Conservation (phyloP, 1,140 invertebrate species). For the Caligus rogercresseyi region DNA sequence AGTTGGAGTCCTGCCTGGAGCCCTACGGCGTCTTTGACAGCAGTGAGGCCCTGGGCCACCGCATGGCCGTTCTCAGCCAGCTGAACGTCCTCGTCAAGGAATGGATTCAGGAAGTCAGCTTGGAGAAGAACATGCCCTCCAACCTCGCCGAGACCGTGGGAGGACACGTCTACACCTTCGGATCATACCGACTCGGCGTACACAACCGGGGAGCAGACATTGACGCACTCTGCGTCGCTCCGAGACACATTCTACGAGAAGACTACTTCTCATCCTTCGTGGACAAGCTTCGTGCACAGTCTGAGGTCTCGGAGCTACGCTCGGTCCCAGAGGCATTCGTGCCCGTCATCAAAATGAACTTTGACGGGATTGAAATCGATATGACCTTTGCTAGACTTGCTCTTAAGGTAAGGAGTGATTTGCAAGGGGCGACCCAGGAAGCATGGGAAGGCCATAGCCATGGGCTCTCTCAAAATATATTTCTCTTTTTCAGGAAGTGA, state of each 20-base stretch:
- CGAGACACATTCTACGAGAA: conserved; percentile 72
- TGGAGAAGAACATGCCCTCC: conserved; percentile 65
- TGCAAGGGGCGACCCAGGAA: too few species aligned
- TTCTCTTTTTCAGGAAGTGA: neutral
- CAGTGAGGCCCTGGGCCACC: conserved; percentile 71
- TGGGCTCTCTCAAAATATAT: neutral
- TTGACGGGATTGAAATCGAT: conserved; percentile 96
- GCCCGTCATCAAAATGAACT: conserved; percentile 97
- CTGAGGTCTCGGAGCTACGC: conserved; percentile 30
- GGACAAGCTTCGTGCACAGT: conserved; percentile 44
- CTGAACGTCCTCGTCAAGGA: conserved; percentile 71
- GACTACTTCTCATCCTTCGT: conserved; percentile 94
- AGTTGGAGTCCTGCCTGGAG: conserved; percentile 58
- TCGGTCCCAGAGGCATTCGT: conserved; percentile 97
- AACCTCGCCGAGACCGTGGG: conserved; percentile 42
- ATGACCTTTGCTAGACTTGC: conserved; percentile 87
- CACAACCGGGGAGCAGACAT: conserved; percentile 97
- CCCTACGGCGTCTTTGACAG: conserved; percentile 83
- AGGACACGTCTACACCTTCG: conserved; percentile 98
- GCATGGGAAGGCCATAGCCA: neutral
- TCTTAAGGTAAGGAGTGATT: conserved; percentile 43
- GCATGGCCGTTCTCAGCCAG: conserved; percentile 46
- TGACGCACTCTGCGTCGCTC: conserved; percentile 92
- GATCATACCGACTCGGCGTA: conserved; percentile 76
- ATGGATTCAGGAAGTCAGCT: conserved; percentile 76